Base-by-base conservation (phyloP, 2,888 invertebrate genomes). In the Agapostemon virescens region DNA sequence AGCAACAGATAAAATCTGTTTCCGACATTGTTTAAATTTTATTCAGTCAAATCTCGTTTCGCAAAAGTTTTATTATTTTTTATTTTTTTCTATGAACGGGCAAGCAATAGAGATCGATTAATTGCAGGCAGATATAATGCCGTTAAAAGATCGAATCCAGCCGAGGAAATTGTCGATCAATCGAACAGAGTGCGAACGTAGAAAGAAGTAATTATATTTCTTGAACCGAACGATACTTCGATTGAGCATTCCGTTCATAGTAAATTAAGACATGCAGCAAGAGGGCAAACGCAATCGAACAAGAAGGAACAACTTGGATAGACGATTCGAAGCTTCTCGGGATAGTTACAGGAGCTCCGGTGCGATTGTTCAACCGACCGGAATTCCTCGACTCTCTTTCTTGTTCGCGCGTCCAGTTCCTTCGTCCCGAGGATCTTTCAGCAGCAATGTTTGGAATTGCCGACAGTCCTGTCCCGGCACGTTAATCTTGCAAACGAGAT, bases 401-500 rank as follows among this genome's bases (percentile, higher is more conserved):
- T 45, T 36, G 52, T 45, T 63, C 36, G 23, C 68, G 52, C 49
- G 67, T 63, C 67, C 49, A 70, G 52, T 74, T 74, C 68, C 55
- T 49, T n/a, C 69, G 79, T 74, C 61, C 55, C 52, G 38, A 20
- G 69, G 68, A 79, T 49, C 70, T 79, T 74, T 73, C 61, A 80
- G 66, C 69, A 26, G 23, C 52, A 71, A 76, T 72, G 72, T 71
- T 76, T 45, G 63, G 79, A 77, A 79, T 85, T 77, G 63, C 72
- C 81, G 26, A 69, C 38, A 61, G 33, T n/a, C 55, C 67, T 38
- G 64, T 26, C 11, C 55, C 52, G 38, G n/a, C 74, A 69, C 40
- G 69, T 82, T 85, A 78, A 81, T 80, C 76, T 58, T 66, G 45
- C 67, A 70, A 82, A 82, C 77, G 77, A 79, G 74, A 66, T 85